Evolutionary conservation across 2,888 invertebrate genomes (phyloP), one percentile per base, ranked within the genome.

Genomic region (Himalopsyche tibetana): DNA sequence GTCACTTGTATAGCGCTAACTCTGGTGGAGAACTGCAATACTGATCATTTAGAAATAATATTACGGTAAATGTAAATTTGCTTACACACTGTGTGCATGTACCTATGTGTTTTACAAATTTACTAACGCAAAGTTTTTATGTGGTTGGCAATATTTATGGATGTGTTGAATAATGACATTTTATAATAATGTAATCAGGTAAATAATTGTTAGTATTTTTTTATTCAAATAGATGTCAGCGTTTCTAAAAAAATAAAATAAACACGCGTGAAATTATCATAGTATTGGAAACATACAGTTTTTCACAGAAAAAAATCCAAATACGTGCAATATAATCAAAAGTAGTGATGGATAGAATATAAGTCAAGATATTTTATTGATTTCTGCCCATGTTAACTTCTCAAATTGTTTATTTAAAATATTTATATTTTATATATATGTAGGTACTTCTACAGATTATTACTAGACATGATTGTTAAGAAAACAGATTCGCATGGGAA

Each of bases 91-190:
- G 74, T 74, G 74, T 74, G 74, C 74, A 74, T 74, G 74, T 74
- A 74, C 36, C 15, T 74, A 74, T 74, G 74, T 74, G 74, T 74
- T 74, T 74, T 38, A 74, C 74, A 38, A 36, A 36, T 36, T 74
- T 74, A 74, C 1, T 36, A 74, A 38, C 12, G 74, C 74, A 74
- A 69, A 74, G 74, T 74, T 74, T 74, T 74, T 74, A 74, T 74
- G 74, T 74, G 74, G 74, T 74, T 74, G 74, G 74, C 74, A 74
- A 74, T 74, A 74, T 74, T 74, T 74, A 74, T 74, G 74, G 74
- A 74, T 74, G 74, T 74, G 74, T 74, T 74, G 36, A 74, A 74
- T 74, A 74, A 74, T 28, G 74, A 74, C 38, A 36, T 74, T 74
- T 36, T 74, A 74, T 74, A 74, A 69, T 74, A 74, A 74, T 74